Evolutionary conservation across 2,113 vertebrate species (phyloP).

Genomic region (Merops nubicus): DNA sequence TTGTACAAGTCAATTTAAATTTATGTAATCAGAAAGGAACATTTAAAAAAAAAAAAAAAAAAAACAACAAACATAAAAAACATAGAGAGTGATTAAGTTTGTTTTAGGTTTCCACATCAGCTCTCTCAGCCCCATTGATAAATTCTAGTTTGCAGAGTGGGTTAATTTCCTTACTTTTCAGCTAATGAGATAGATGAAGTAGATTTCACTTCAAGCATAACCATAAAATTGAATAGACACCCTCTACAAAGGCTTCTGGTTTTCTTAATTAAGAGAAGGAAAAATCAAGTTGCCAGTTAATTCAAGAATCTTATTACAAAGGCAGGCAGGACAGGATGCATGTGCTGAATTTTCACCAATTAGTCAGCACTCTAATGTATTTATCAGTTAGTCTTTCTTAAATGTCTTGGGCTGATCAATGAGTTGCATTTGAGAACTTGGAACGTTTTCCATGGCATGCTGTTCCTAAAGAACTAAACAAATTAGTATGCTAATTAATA

Average conservation of each 20-base stretch:
- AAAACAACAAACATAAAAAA: too few relatives aligned
- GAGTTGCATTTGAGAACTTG: conserved; percentile 9
- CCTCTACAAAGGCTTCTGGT: neutral
- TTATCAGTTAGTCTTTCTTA: conserved; percentile 1
- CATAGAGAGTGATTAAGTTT: neutral
- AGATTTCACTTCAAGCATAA: neutral
- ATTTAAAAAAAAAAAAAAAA: neutral
- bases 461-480: neutral
- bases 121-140: neutral
- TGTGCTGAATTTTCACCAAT: neutral
- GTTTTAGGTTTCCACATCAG: neutral
- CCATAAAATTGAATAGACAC: neutral
- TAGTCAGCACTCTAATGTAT: neutral
- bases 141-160: neutral
- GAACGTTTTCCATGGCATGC: neutral
- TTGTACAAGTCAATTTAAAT: neutral
- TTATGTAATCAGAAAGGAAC: neutral
- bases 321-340: neutral
- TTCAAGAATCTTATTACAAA: neutral
- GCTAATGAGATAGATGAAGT: conserved; percentile 12
- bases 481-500: conserved; percentile 34
- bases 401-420: neutral
- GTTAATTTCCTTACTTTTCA: neutral
- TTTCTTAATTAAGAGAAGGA: conserved; percentile 7
- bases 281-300: neutral